Conservation (phyloP, 2,888 invertebrate species). For the Apocheima hispidaria region DNA sequence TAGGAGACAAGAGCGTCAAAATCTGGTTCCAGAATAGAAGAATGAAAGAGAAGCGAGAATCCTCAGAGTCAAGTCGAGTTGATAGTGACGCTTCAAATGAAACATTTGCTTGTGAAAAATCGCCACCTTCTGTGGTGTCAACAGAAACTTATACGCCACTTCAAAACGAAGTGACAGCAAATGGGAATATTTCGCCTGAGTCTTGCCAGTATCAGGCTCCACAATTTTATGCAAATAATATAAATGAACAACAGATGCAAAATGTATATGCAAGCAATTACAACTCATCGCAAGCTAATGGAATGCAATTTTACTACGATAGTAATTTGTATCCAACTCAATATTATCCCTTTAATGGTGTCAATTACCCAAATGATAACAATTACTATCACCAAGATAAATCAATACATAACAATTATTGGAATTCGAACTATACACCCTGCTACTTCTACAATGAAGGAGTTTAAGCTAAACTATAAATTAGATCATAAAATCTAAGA, state of each 20-base stretch:
- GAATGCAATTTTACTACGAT: slow-evolving; percentile 32
- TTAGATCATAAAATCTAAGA: not conserved
- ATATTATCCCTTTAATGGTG: slow-evolving; percentile 53
- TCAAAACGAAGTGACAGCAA: not conserved
- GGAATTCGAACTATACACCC: not conserved
- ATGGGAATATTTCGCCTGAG: not conserved
- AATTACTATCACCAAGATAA: slow-evolving; percentile 35
- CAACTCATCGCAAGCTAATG: slow-evolving; percentile 2
- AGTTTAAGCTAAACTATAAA: not conserved
- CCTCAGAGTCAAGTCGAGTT: slow-evolving; percentile 54
- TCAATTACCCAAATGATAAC: slow-evolving; percentile 19
- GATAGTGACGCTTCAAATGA: slow-evolving; percentile 58
- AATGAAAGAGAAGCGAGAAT: slow-evolving; percentile 90
- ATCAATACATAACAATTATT: slow-evolving; percentile 28
- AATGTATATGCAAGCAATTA: not conserved
- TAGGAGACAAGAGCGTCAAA: slow-evolving; percentile 91
- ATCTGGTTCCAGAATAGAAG: slow-evolving; percentile 94
- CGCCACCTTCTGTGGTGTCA: not conserved
- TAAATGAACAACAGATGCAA: slow-evolving; percentile 7
- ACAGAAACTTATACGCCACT: slow-evolving; percentile 2
- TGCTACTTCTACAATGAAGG: slow-evolving; percentile 13
- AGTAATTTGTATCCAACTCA: slow-evolving; percentile 56
- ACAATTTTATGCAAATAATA: not conserved
- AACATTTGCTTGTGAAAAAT: slow-evolving; percentile 9
- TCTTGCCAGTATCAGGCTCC: slow-evolving; percentile 7